These are phyloP conservation scores for Sminthurinus signatus DNA, from an alignment of 1,140 invertebrate species.

Conservation along the genomic window DNA sequence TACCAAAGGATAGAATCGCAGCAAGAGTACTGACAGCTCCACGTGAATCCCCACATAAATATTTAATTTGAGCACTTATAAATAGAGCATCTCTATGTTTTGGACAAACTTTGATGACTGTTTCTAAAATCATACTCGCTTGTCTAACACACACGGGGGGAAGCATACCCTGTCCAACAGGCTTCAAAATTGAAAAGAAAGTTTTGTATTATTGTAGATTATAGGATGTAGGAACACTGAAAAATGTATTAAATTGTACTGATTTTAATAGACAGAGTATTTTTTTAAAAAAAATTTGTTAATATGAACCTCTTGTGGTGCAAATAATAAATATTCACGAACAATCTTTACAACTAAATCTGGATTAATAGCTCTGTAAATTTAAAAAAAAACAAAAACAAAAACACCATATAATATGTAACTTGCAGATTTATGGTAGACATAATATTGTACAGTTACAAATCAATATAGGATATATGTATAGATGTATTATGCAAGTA, in stretches of 20 bases:
- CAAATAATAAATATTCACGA: constrained; percentile 67
- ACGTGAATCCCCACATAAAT: constrained; percentile 65
- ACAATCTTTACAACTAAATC: constrained; percentile 76
- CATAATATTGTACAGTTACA: too few species aligned
- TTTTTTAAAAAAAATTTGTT: neutral
- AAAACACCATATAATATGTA: too few species aligned
- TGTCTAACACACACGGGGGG: constrained; percentile 48
- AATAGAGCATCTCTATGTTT: constrained; percentile 67
- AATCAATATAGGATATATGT: too few species aligned
- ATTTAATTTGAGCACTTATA: constrained; percentile 70
- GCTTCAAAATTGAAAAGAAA: constrained; percentile 42
- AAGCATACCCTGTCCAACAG: constrained; percentile 48
- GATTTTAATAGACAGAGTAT: neutral
- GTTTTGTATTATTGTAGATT: constrained; percentile 14
- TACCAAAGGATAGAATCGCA: constrained; percentile 59
- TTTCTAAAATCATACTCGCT: constrained; percentile 62
- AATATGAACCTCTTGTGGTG: constrained; percentile 58
- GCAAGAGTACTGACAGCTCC: constrained; percentile 60
- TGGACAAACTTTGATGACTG: constrained; percentile 70
- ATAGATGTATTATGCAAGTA: too few species aligned
- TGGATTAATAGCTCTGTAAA: constrained; percentile 74
- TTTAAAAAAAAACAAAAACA: too few species aligned
- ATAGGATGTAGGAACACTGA: neutral
- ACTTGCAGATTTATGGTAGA: too few species aligned
- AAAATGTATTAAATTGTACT: constrained; percentile 28